phyloP scores from a whole-genome alignment of 1,140 invertebrate genomes.

The Mizuhopecten yessoensis region DNA sequence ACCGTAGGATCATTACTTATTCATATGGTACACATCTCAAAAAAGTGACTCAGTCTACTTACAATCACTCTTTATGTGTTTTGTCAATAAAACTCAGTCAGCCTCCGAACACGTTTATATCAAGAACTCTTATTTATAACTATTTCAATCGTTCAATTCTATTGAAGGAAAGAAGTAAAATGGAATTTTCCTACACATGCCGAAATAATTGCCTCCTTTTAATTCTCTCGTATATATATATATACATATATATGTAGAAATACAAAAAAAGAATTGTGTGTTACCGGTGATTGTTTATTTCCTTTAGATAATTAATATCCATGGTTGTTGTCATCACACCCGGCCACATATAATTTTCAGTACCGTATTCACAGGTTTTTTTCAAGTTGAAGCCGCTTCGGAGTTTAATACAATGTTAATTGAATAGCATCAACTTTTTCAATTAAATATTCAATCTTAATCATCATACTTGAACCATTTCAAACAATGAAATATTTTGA shows the following conservation, averaged over 20 bases:
- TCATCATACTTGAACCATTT: background rate
- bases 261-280: no score
- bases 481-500: slow-evolving; percentile 8
- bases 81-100: background rate
- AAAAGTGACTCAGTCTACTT: background rate
- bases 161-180: no score
- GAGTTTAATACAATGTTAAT: background rate
- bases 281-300: no score
- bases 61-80: background rate
- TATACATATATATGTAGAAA: no score
- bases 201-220: no score
- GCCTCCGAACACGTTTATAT: background rate
- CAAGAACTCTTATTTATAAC: no score
- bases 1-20: background rate
- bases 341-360: no score
- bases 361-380: background rate
- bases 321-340: no score
- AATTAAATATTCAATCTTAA: background rate
- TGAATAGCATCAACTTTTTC: background rate
- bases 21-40: background rate
- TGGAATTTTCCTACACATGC: no score
- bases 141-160: no score
- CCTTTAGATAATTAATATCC: no score
- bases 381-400: background rate
- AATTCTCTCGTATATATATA: no score